Evolutionary conservation across 2,797 vertebrate species (phyloP).

Genomic region (Triplophysa yarkandensis): DNA sequence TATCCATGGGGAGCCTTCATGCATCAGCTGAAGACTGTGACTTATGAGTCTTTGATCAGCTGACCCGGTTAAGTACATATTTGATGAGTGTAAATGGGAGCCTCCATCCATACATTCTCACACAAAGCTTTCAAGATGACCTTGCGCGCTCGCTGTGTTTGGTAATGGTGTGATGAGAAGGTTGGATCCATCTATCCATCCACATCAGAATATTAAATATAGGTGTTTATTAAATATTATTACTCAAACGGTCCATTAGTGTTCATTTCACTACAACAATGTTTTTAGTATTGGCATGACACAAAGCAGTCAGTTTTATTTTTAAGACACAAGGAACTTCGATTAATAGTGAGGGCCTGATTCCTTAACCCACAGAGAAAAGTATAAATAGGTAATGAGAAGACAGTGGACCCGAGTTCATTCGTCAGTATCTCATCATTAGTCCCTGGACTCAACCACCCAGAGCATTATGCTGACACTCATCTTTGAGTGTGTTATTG

Average conservation of each 20-base stretch:
- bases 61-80: conserved; percentile 54
- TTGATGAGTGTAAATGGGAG: conserved; percentile 45
- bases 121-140: conserved; percentile 8
- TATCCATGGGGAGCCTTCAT: conserved; percentile 70
- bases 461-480: conserved; percentile 17
- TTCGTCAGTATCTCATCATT: not conserved
- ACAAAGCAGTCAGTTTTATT: conserved; percentile 16
- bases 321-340: conserved; percentile 1
- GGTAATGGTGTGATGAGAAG: not conserved
- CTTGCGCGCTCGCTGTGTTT: not conserved
- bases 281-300: conserved; percentile 11
- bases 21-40: conserved; percentile 71
- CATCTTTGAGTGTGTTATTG: conserved; percentile 54
- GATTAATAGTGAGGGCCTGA: conserved; percentile 18
- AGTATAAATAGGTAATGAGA: conserved; percentile 23
- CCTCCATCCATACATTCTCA: too few relatives aligned
- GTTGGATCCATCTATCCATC: not conserved
- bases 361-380: conserved; percentile 27
- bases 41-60: conserved; percentile 68
- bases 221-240: conserved; percentile 5
- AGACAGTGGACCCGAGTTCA: conserved; percentile 20
- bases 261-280: conserved; percentile 1
- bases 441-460: not conserved
- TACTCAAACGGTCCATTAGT: conserved; percentile 22
- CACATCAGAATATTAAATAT: not conserved